A percentile compares a stretch with the other conserved stretches of the same genome.
These are phyloP conservation scores for Philaethria dido DNA, from an alignment of 2,888 invertebrate genomes.

Conservation along the genomic window DNA sequence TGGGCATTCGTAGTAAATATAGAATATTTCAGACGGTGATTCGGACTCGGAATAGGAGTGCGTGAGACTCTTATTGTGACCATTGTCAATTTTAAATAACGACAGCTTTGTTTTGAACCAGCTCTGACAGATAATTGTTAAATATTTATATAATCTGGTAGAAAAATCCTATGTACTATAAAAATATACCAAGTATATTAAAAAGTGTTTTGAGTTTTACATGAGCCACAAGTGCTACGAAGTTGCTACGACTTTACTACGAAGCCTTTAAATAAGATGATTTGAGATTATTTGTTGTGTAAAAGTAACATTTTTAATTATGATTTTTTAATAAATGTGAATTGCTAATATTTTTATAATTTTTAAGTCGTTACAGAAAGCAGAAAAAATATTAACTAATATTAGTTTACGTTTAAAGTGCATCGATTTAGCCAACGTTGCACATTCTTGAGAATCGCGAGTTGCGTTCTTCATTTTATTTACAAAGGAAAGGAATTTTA, in stretches of 20 bases:
- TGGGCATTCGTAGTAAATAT: slow-evolving; percentile 28
- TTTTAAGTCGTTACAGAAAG: background rate
- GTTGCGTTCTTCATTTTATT: slow-evolving; percentile 60
- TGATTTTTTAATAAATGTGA: background rate
- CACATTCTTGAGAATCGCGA: slow-evolving; percentile 62
- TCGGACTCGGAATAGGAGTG: background rate
- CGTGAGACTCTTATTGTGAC: background rate
- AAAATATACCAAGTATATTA: background rate
- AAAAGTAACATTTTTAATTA: background rate
- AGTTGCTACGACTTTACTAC: slow-evolving; percentile 66
- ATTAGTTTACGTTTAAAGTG: slow-evolving; percentile 23
- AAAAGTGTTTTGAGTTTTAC: background rate
- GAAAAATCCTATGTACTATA: background rate
- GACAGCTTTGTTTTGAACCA: background rate
- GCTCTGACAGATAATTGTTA: background rate
- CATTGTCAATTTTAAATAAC: slow-evolving; percentile 4
- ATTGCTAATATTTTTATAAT: background rate
- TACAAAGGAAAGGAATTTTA: slow-evolving; percentile 65
- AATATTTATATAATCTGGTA: background rate
- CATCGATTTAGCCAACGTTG: slow-evolving; percentile 56
- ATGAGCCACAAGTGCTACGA: slow-evolving; percentile 20
- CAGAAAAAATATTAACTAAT: slow-evolving; percentile 26
- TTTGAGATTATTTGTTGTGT: background rate
- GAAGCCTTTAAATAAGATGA: slow-evolving; percentile 42
- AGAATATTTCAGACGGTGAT: slow-evolving; percentile 8